Evolutionary conservation across 1,140 invertebrate species (phyloP).

Genomic region (Drosophila orena): DNA sequence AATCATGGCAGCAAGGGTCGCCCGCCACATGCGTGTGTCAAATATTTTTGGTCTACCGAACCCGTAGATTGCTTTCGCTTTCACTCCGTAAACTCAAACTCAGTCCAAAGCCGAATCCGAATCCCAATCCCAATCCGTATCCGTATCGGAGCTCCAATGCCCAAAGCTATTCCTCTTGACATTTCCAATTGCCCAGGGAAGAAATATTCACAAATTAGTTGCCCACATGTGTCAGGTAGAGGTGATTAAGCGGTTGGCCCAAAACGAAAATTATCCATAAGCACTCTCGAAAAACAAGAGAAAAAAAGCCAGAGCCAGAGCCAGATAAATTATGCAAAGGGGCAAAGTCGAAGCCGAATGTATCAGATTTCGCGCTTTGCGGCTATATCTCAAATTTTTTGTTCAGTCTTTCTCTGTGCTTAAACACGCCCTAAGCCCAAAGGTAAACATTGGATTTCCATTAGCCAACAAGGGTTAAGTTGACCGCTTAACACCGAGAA

Average conservation of each 20-base stretch:
- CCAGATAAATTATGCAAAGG: slow-evolving; percentile 70
- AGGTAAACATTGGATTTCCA: slow-evolving; percentile 72
- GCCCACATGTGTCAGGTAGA: slow-evolving; percentile 67
- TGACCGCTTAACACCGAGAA: slow-evolving; percentile 15
- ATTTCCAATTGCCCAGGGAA: slow-evolving; percentile 62
- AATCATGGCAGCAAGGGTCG: slow-evolving; percentile 66
- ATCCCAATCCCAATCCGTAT: not conserved
- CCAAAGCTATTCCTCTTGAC: slow-evolving; percentile 47
- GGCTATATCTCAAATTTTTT: slow-evolving; percentile 32
- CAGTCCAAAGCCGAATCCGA: slow-evolving; percentile 9
- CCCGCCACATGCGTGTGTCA: slow-evolving; percentile 62
- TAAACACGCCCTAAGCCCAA: slow-evolving; percentile 60
- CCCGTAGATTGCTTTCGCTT: slow-evolving; percentile 62
- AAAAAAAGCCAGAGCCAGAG: slow-evolving; percentile 20
- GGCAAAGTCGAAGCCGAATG: slow-evolving; percentile 47
- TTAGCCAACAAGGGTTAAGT: slow-evolving; percentile 52
- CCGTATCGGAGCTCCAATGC: slow-evolving; percentile 6
- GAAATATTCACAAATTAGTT: slow-evolving; percentile 76
- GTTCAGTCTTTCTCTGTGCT: slow-evolving; percentile 19
- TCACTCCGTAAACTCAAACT: slow-evolving; percentile 41
- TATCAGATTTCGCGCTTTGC: slow-evolving; percentile 77
- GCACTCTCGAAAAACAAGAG: slow-evolving; percentile 27
- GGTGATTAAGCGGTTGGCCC: slow-evolving; percentile 63
- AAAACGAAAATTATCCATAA: slow-evolving; percentile 72
- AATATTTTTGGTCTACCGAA: slow-evolving; percentile 46